Evolutionary conservation across 2,888 invertebrate genomes (phyloP).

Genomic region (Muscina levida): DNA sequence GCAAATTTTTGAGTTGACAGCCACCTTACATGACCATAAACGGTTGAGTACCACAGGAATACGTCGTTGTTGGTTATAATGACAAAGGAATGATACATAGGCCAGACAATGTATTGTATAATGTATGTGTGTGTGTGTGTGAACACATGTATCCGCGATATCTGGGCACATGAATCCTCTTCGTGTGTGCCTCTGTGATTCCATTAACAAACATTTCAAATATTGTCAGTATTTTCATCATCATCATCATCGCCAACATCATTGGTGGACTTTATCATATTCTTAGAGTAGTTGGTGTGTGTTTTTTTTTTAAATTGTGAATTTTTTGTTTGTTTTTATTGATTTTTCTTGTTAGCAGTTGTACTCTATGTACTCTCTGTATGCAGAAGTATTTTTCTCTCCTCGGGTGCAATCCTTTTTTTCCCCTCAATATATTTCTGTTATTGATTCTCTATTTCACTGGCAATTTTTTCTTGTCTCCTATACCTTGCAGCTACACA

Average conservation of each 20-base stretch:
- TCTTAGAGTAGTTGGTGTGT: no score
- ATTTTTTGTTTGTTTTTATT: conserved; percentile 30
- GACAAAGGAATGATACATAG: conserved; percentile 33
- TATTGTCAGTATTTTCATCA: conserved; percentile 19
- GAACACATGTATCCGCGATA: neutral
- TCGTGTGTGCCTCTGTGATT: neutral
- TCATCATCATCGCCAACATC: neutral
- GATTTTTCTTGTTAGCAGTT: conserved; percentile 39
- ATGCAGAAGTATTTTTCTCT: no score
- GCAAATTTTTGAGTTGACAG: conserved; percentile 59
- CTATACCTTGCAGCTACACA: neutral
- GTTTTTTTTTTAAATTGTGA: no score
- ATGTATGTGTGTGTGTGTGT: neutral
- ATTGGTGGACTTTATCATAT: no score
- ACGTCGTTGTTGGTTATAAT: conserved; percentile 14
- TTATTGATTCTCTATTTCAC: neutral
- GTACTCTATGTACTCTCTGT: neutral
- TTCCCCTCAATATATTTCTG: conserved; percentile 24
- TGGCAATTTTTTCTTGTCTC: neutral
- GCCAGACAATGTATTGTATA: conserved; percentile 18
- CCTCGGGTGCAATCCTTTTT: conserved; percentile 1
- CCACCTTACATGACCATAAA: conserved; percentile 61
- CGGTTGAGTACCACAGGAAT: neutral
- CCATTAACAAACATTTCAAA: conserved; percentile 29
- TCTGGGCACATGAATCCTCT: neutral